These are phyloP conservation scores for Tyto alba DNA, from an alignment of 2,113 vertebrate genomes.

Conservation along the genomic window DNA sequence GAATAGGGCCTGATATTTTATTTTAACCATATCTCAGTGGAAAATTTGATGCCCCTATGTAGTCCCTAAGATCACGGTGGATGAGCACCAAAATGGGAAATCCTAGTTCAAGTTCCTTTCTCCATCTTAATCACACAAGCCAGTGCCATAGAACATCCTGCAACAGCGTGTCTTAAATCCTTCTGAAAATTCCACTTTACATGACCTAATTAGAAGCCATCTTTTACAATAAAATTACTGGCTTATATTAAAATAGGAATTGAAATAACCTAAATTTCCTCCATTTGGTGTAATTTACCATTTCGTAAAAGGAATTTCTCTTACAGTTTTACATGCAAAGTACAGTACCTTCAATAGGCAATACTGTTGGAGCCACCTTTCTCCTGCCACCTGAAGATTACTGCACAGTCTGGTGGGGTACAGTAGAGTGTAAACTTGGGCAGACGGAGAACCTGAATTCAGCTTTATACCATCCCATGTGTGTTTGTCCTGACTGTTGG, in stretches of 20 bases:
- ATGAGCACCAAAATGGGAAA: background rate
- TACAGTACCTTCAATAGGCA: background rate
- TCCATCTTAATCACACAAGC: background rate
- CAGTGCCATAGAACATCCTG: background rate
- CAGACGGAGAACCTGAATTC: background rate
- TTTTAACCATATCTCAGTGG: background rate
- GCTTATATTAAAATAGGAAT: background rate
- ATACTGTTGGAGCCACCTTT: background rate
- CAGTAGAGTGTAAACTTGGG: background rate
- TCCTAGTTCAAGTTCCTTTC: background rate
- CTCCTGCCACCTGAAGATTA: background rate
- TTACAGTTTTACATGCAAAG: background rate
- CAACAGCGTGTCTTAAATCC: background rate
- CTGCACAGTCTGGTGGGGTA: background rate
- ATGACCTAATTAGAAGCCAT: background rate
- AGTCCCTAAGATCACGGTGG: background rate
- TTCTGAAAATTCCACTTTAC: background rate
- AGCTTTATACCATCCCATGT: background rate
- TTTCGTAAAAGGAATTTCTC: background rate
- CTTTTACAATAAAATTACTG: background rate
- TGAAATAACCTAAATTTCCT: background rate
- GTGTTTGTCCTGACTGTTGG: background rate
- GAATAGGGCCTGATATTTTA: background rate
- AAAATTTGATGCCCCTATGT: background rate
- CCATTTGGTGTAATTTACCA: background rate